A percentile compares a stretch with the other conserved stretches of the same genome.
phyloP scores from a whole-genome alignment of 2,888 invertebrate species.

The Amphiduros pacificus region DNA sequence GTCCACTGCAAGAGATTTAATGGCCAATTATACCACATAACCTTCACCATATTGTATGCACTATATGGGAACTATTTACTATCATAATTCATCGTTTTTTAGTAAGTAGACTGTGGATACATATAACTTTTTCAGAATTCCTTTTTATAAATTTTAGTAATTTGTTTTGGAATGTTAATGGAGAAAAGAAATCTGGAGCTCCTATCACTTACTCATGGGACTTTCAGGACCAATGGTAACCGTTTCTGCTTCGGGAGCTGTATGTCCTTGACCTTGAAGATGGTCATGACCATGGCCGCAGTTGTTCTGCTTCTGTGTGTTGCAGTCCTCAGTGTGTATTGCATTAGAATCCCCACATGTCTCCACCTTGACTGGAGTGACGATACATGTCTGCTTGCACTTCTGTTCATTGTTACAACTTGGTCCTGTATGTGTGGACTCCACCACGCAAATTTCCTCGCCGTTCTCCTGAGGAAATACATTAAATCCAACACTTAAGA shows the following conservation, averaged over 20 bases:
- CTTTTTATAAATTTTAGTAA: too few relatives aligned
- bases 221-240: too few relatives aligned
- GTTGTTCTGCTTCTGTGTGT: neutral
- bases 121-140: too few relatives aligned
- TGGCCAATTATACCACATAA: neutral
- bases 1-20: constrained; percentile 7
- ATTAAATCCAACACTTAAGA: too few relatives aligned
- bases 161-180: too few relatives aligned
- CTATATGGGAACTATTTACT: neutral
- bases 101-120: too few relatives aligned
- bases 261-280: too few relatives aligned
- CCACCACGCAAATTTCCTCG: constrained; percentile 53
- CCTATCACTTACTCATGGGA: too few relatives aligned
- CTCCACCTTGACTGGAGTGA: constrained; percentile 22
- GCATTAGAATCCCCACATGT: constrained; percentile 2
- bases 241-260: too few relatives aligned
- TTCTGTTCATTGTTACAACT: neutral
- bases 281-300: too few relatives aligned
- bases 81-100: too few relatives aligned
- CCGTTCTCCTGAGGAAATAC: constrained; percentile 47
- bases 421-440: constrained; percentile 37
- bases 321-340: neutral
- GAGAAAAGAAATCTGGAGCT: too few relatives aligned
- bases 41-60: neutral
- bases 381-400: constrained; percentile 21